These are phyloP conservation scores for Scelioninae gen. 1 DNA, from an alignment of 2,888 invertebrate genomes.

Conservation along the genomic window DNA sequence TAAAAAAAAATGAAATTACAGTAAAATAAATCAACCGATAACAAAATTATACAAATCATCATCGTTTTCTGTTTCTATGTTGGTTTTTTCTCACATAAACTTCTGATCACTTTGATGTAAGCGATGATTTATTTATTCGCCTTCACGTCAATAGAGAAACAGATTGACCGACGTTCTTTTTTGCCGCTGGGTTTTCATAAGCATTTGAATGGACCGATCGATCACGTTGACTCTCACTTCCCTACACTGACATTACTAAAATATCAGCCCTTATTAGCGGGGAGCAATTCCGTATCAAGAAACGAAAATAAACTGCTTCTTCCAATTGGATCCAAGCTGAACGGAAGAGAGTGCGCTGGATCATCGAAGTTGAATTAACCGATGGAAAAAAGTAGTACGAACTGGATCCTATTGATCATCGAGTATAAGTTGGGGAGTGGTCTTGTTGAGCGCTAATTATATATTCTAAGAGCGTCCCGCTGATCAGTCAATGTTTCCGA, in stretches of 20 bases:
- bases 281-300: slow-evolving; percentile 77
- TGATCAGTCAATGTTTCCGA: slow-evolving; percentile 85
- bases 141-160: slow-evolving; percentile 81
- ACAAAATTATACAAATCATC: not conserved
- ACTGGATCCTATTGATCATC: slow-evolving; percentile 54
- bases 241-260: slow-evolving; percentile 81
- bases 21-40: slow-evolving; percentile 3
- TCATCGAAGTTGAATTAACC: no score
- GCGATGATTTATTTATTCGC: slow-evolving; percentile 81
- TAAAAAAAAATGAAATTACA: slow-evolving; percentile 1
- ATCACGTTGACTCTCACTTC: slow-evolving; percentile 79
- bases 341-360: no score
- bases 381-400: slow-evolving; percentile 61
- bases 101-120: slow-evolving; percentile 45
- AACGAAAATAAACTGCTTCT: slow-evolving; percentile 30
- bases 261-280: slow-evolving; percentile 81
- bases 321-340: slow-evolving; percentile 19
- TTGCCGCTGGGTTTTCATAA: slow-evolving; percentile 79
- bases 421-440: no score
- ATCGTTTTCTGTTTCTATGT: slow-evolving; percentile 5
- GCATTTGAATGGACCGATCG: slow-evolving; percentile 84
- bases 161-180: slow-evolving; percentile 78
- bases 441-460: slow-evolving; percentile 77
- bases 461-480: slow-evolving; percentile 84
- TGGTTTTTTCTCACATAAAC: not conserved